Evolutionary conservation across 2,113 vertebrate genomes (phyloP), one percentile per base, ranked within the genome.

Genomic region (Bufo bufo): DNA sequence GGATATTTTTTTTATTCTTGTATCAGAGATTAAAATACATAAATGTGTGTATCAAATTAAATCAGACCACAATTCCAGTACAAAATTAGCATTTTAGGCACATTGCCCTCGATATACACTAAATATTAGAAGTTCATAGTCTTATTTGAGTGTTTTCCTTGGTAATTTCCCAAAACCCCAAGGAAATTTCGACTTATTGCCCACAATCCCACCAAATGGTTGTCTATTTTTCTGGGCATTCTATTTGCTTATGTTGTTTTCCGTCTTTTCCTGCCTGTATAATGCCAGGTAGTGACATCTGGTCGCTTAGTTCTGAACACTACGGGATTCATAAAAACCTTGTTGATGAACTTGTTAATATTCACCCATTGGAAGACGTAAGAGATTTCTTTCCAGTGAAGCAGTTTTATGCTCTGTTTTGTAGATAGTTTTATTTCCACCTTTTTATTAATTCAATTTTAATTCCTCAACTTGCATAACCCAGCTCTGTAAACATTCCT

Each of bases 101-200:
- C 20, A 33, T 61, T 81, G 23, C 10, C 54, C 17, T 8, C 2
- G 0, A 45, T 61, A 45, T 14, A 61, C 89, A 93, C 50, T 75
- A 92, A 63, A 74, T 14, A 33, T 33, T 33, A 16, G 19, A 49
- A 50, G 72, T 75, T 49, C 13, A 77, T 23, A 83, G 85, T 90
- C 69, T 90, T 77, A 75, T 75, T 90, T 82, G 92, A 90, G 90
- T 91, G 80, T 3, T 6, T 91, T 92, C 91, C 54, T 90, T 89
- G 90, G 91, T 58, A 88, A 65, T 91, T 66, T 92, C 90, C 88
- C 92, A 92, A 3, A 75, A 43, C 93, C 89, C 91, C 91, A 92
- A 92, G 90, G 77, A 93, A 90, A 86, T 90, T 85, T 65, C 1
- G 89, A 85, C 89, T 90, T 91, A 66, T 79, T 94, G 92, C 91